These are phyloP conservation scores for Podarcis cretensis DNA, from an alignment of 2,113 vertebrate genomes.

Conservation along the genomic window DNA sequence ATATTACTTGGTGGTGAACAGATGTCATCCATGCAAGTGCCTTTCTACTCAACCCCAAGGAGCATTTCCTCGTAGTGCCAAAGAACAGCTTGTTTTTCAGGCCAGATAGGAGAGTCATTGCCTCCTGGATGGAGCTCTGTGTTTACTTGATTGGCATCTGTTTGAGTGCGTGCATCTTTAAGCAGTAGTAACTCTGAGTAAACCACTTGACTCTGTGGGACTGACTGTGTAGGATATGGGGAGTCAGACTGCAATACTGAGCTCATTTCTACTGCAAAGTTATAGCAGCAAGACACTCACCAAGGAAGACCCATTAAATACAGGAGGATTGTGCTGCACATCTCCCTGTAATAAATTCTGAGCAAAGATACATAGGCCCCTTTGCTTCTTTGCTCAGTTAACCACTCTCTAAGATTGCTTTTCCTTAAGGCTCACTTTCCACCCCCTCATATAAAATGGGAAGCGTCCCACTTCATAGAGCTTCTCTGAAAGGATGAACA, in stretches of 20 bases:
- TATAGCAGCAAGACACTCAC: not conserved
- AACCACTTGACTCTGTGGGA: not conserved
- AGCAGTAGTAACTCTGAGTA: not conserved
- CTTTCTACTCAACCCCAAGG: conserved; percentile 35
- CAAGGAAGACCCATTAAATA: not conserved
- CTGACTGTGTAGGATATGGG: not conserved
- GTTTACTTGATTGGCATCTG: not conserved
- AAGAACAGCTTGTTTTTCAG: conserved; percentile 29
- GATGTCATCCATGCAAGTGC: conserved; percentile 54
- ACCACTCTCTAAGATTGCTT: not conserved
- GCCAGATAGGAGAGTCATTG: conserved; percentile 15
- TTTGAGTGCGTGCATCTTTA: not conserved
- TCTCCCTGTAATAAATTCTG: not conserved
- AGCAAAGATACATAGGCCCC: not conserved
- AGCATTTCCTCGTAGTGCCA: not conserved
- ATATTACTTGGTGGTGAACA: conserved; percentile 47
- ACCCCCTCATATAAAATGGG: not conserved
- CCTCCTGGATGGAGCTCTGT: not conserved
- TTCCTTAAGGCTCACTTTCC: not conserved
- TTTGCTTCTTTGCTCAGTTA: not conserved
- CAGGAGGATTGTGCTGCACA: not conserved
- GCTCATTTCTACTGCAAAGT: too few species aligned
- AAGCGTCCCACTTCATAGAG: not conserved
- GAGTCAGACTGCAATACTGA: not conserved
- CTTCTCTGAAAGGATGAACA: not conserved